Evolutionary conservation across 2,113 vertebrate genomes (phyloP).

Genomic region (Axis porcinus): DNA sequence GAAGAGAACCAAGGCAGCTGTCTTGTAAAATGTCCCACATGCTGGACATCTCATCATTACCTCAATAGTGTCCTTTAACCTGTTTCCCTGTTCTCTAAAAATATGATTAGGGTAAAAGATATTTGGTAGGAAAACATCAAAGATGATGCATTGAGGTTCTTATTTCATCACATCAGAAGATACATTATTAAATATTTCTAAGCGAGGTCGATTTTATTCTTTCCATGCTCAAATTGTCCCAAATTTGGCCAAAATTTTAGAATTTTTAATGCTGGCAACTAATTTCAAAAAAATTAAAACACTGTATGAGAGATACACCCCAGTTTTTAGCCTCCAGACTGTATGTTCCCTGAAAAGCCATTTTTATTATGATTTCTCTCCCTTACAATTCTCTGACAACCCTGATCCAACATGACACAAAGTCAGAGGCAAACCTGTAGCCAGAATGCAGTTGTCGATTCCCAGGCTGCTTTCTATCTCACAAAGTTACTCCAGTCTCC

Average conservation of each 20-base stretch:
- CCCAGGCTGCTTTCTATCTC: not conserved
- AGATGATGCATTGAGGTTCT: not conserved
- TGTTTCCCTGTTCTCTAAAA: not conserved
- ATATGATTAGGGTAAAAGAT: not conserved
- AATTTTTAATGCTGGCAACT: not conserved
- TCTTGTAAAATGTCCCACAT: not conserved
- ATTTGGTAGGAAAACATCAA: not conserved
- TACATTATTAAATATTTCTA: not conserved
- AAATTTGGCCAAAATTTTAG: not conserved
- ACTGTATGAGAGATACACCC: not conserved
- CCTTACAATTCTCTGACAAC: not conserved
- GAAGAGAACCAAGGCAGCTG: not conserved
- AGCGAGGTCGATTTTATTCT: not conserved
- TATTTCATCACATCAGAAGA: not conserved
- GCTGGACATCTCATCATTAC: not conserved
- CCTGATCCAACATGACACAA: not conserved
- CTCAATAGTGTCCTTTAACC: not conserved
- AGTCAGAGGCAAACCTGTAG: not conserved
- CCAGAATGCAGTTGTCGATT: not conserved
- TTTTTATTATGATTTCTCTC: not conserved
- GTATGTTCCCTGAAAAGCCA: not conserved
- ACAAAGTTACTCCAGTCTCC: not conserved
- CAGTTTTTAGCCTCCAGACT: not conserved
- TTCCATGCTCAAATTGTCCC: not conserved
- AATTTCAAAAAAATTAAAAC: not conserved